Evolutionary conservation across 2,113 vertebrate genomes (phyloP).

Genomic region (Myanophis thanlyinensis): DNA sequence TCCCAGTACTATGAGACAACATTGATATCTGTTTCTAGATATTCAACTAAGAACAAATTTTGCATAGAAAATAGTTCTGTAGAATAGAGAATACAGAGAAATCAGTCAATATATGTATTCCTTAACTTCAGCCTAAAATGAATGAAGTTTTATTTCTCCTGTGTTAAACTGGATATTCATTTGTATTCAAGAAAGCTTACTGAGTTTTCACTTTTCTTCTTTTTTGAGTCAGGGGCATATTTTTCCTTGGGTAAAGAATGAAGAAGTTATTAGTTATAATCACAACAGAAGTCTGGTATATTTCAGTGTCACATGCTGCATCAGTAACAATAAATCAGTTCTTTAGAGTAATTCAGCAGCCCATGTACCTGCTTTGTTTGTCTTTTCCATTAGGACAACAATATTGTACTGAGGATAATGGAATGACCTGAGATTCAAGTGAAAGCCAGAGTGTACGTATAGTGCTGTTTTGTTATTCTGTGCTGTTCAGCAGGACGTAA

Average conservation of each 20-base stretch:
- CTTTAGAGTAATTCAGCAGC: constrained; percentile 3
- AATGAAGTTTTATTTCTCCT: not conserved
- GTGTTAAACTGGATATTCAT: not conserved
- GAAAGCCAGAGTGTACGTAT: not conserved
- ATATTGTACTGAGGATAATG: not conserved
- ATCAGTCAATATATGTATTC: not conserved
- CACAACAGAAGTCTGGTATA: not conserved
- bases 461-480: constrained; percentile 1
- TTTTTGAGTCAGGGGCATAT: not conserved
- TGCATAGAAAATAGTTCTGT: not conserved
- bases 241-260: not conserved
- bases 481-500: not conserved
- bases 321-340: constrained; percentile 12
- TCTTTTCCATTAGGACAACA: not conserved
- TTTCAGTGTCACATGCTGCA: not conserved
- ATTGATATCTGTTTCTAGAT: not conserved
- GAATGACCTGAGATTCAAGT: not conserved
- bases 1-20: not conserved
- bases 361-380: not conserved
- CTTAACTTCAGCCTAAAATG: not conserved
- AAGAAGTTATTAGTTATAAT: constrained; percentile 1
- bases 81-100: not conserved
- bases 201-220: not conserved
- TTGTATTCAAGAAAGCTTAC: not conserved
- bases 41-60: not conserved